Evolutionary conservation across 2,888 invertebrate genomes (phyloP).

Genomic region (Apodemia hepburni): DNA sequence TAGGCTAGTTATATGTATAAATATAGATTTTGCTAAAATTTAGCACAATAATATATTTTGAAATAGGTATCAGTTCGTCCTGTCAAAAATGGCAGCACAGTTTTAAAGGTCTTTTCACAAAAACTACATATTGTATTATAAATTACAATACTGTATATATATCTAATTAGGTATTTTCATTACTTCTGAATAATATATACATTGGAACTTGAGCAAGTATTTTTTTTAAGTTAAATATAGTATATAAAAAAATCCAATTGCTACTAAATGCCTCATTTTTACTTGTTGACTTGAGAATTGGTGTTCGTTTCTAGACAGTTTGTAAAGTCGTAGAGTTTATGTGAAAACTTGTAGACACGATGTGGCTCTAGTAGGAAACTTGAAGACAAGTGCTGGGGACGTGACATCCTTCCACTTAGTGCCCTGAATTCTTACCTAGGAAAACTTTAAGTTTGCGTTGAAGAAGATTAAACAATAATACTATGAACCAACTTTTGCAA

Average conservation of each 20-base stretch:
- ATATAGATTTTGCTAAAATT: no score
- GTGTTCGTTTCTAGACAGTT: slow-evolving; percentile 59
- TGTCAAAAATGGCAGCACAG: no score
- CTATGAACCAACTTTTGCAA: slow-evolving; percentile 15
- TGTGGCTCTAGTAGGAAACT: slow-evolving; percentile 53
- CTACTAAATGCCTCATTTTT: slow-evolving; percentile 38
- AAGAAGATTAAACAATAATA: slow-evolving; percentile 32
- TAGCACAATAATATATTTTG: no score
- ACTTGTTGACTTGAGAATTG: slow-evolving; percentile 58
- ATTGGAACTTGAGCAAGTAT: no score
- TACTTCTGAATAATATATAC: no score
- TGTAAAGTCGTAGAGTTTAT: slow-evolving; percentile 69
- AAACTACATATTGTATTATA: no score
- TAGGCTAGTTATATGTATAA: no score
- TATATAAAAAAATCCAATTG: not conserved
- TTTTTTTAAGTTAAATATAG: no score
- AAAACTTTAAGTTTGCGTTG: slow-evolving; percentile 24
- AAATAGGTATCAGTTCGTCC: no score
- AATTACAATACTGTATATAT: no score
- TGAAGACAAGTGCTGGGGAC: slow-evolving; percentile 64
- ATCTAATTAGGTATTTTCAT: no score
- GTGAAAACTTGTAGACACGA: slow-evolving; percentile 68
- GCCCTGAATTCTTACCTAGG: slow-evolving; percentile 33
- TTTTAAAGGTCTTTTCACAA: no score
- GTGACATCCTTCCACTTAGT: slow-evolving; percentile 50